Conservation (phyloP, 2,113 vertebrate species). For the Heterocephalus glaber region DNA sequence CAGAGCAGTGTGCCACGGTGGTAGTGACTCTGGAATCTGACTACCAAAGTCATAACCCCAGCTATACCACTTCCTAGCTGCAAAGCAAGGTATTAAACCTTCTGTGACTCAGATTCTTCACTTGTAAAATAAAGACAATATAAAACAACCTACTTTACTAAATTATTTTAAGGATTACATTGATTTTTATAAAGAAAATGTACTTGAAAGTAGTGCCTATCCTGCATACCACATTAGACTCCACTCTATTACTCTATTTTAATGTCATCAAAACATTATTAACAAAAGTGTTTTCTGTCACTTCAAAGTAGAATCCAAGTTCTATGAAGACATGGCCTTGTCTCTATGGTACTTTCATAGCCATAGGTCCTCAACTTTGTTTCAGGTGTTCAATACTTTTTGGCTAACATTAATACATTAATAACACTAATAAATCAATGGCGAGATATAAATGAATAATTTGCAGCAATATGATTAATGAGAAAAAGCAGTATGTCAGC, state of each 20-base stretch:
- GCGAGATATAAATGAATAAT: neutral
- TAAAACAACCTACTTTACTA: neutral
- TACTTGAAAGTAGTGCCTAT: neutral
- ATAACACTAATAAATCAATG: neutral
- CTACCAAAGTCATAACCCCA: neutral
- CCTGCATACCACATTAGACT: neutral
- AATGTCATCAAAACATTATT: conserved; percentile 15
- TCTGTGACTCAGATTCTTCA: neutral
- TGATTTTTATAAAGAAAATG: neutral
- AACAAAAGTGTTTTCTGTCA: neutral
- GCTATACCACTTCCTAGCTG: neutral
- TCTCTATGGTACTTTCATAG: neutral
- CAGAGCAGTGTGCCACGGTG: neutral
- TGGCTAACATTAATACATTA: neutral
- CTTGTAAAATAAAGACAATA: neutral
- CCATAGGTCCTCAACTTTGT: neutral
- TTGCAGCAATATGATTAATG: neutral
- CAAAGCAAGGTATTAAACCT: neutral
- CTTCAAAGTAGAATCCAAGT: neutral
- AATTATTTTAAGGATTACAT: neutral
- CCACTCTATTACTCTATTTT: neutral
- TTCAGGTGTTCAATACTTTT: neutral
- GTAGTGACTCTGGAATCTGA: neutral
- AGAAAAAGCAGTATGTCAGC: neutral
- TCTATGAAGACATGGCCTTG: neutral